Conservation (phyloP, 1,140 invertebrate species). For the Drosophila saltans region DNA sequence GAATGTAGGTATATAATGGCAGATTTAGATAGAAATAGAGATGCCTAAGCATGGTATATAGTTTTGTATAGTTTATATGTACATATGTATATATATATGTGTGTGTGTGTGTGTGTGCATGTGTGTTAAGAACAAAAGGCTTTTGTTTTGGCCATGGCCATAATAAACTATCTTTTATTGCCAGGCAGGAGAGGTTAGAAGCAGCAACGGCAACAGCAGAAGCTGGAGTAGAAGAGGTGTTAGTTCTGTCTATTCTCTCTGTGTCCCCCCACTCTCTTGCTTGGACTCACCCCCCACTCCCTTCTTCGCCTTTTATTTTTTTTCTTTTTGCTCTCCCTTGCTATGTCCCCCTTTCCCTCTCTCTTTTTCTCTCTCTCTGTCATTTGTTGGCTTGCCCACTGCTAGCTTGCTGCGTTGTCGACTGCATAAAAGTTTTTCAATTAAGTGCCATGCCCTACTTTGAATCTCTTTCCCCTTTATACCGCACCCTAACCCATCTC, state of each 20-base stretch:
- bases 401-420: slow-evolving; percentile 57
- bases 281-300: background rate
- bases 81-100: background rate
- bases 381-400: slow-evolving; percentile 22
- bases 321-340: background rate
- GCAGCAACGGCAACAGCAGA: background rate
- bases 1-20: no score
- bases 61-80: background rate
- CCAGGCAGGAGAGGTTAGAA: background rate
- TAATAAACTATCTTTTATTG: slow-evolving; percentile 71
- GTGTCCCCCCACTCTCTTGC: background rate
- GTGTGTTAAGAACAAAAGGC: slow-evolving; percentile 44
- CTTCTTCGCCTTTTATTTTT: background rate
- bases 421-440: slow-evolving; percentile 76
- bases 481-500: no score
- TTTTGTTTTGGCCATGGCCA: slow-evolving; percentile 39
- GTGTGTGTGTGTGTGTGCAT: background rate
- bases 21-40: background rate
- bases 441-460: slow-evolving; percentile 74
- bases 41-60: background rate
- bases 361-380: background rate
- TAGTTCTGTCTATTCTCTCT: slow-evolving; percentile 11
- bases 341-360: background rate
- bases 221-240: slow-evolving; percentile 20
- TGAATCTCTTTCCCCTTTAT: slow-evolving; percentile 36